Evolutionary conservation across 2,888 invertebrate species (phyloP).

Genomic region (Drosophila colorata): DNA sequence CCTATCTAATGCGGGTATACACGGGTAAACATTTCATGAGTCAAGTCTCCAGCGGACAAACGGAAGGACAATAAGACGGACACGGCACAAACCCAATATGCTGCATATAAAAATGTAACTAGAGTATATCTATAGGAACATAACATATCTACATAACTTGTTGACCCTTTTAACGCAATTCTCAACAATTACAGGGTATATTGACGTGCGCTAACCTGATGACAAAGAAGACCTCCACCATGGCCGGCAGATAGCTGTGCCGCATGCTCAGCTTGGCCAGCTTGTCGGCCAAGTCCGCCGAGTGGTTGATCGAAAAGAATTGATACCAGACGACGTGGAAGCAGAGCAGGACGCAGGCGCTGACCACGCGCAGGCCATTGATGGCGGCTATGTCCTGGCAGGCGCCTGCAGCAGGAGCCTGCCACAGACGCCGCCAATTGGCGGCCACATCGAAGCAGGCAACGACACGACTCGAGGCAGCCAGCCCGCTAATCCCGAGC

Average conservation of each 20-base stretch:
- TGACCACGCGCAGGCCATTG: slow-evolving; percentile 50
- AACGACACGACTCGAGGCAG: slow-evolving; percentile 4
- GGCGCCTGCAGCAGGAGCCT: neutral
- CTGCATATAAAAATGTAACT: no score
- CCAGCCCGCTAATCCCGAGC: slow-evolving; percentile 7
- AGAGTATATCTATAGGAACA: no score
- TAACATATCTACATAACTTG: no score
- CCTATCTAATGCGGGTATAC: no score
- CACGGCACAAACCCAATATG: no score
- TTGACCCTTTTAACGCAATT: no score
- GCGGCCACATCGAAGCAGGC: slow-evolving; percentile 38
- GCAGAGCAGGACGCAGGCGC: slow-evolving; percentile 30
- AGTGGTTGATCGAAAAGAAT: slow-evolving; percentile 20
- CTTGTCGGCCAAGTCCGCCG: slow-evolving; percentile 6
- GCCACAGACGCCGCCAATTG: slow-evolving; percentile 47
- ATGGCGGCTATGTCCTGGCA: slow-evolving; percentile 47
- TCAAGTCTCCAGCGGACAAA: no score
- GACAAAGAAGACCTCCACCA: slow-evolving; percentile 52
- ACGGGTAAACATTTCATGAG: no score
- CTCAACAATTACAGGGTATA: no score
- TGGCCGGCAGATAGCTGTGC: slow-evolving; percentile 14
- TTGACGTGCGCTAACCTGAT: slow-evolving; percentile 35
- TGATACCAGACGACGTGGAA: slow-evolving; percentile 46
- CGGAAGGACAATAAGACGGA: no score
- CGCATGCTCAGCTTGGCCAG: slow-evolving; percentile 6